A percentile compares a stretch with the other conserved stretches of the same genome.
phyloP scores from a whole-genome alignment of 2,113 vertebrate genomes.

The Tachuris rubrigastra region DNA sequence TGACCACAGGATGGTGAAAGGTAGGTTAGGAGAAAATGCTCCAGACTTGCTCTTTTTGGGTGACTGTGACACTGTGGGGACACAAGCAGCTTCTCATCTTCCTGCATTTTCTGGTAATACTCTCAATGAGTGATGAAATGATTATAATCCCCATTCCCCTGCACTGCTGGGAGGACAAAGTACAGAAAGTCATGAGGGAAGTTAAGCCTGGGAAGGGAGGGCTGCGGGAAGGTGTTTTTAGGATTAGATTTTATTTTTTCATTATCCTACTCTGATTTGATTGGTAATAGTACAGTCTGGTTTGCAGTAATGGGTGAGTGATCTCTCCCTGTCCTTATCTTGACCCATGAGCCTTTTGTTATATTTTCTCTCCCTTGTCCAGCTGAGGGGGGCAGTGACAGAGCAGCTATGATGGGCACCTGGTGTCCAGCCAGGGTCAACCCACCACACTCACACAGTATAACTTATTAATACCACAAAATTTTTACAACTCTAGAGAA shows the following conservation, averaged over 20 bases:
- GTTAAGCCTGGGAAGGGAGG: not conserved
- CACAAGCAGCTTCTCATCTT: constrained; percentile 5
- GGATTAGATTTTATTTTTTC: not conserved
- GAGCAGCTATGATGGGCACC: not conserved
- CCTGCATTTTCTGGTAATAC: not conserved
- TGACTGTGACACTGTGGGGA: not conserved
- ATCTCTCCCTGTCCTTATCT: not conserved
- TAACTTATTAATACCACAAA: not conserved
- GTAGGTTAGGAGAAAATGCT: not conserved
- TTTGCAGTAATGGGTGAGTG: not conserved
- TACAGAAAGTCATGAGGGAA: not conserved
- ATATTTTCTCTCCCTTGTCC: not conserved
- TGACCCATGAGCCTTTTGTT: not conserved
- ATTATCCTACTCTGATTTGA: not conserved
- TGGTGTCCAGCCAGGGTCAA: not conserved
- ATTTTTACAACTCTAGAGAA: not conserved
- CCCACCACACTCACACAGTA: not conserved
- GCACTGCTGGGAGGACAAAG: not conserved
- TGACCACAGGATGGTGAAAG: not conserved
- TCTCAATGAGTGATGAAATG: not conserved
- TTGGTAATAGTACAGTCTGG: not conserved
- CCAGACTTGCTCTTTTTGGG: not conserved
- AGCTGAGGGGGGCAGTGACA: not conserved
- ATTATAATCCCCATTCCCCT: not conserved
- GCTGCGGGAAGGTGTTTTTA: not conserved